Percentiles rank a stretch among this genome's conserved stretches.
These are phyloP conservation scores for Drosophila prostipennis DNA, from an alignment of 2,888 invertebrate genomes.

Conservation along the genomic window DNA sequence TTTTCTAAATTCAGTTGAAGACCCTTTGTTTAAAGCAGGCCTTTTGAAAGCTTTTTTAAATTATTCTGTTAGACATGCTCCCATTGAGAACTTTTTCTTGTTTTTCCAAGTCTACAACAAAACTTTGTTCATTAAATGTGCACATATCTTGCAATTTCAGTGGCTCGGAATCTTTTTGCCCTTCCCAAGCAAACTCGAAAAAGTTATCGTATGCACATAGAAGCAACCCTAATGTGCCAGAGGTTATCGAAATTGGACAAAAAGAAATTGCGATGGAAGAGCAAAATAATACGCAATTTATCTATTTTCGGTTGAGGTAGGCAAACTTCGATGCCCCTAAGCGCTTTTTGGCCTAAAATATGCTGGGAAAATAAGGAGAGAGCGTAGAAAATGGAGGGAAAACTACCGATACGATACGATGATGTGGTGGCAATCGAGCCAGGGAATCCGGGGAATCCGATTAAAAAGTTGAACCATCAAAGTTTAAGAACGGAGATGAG, in stretches of 20 bases:
- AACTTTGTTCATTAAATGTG: slow-evolving; percentile 30
- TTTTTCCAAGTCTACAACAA: slow-evolving; percentile 1
- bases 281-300: slow-evolving; percentile 33
- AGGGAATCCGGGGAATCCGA: slow-evolving; percentile 61
- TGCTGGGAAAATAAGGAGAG: slow-evolving; percentile 2
- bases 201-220: slow-evolving; percentile 14
- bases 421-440: slow-evolving; percentile 65
- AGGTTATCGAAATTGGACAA: slow-evolving; percentile 24
- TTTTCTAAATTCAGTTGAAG: too few species aligned
- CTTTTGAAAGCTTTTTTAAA: background rate
- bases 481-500: slow-evolving; percentile 53
- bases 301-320: slow-evolving; percentile 47
- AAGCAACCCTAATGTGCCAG: slow-evolving; percentile 11
- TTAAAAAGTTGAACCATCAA: slow-evolving; percentile 76
- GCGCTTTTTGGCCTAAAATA: slow-evolving; percentile 44
- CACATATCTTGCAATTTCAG: slow-evolving; percentile 20
- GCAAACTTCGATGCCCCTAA: slow-evolving; percentile 54
- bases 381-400: slow-evolving; percentile 1
- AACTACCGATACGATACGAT: slow-evolving; percentile 37
- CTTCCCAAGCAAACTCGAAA: background rate
- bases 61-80: background rate
- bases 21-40: too few species aligned
- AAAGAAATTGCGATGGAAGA: slow-evolving; percentile 26
- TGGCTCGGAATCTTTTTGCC: slow-evolving; percentile 5
- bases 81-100: background rate